Base-by-base conservation (phyloP, 2,888 invertebrate genomes). In the Conistra vaccinii region DNA sequence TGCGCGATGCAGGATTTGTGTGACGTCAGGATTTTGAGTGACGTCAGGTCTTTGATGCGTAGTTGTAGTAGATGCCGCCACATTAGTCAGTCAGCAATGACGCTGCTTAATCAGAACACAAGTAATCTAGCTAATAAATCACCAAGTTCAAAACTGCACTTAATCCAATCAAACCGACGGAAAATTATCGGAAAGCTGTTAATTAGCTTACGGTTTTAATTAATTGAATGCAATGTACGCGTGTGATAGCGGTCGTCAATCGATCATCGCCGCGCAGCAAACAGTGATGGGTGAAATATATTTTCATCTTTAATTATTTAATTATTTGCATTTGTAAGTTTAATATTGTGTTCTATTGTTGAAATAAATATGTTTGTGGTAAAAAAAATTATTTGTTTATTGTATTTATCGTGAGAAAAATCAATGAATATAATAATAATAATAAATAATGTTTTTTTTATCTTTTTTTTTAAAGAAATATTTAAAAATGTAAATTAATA, bases 171-270 rank as follows among this genome's bases (percentile, higher is more conserved):
- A 69, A 57, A 77, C 60, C 29, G 42, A 53, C 7, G 48, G 7
- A 51, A 45, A 70, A 71, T 45, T 60, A 58, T 58, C 32, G 58
- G 20, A 29, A 69, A 51, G 20, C 35, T n/a, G 9, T 55, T 32
- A 42, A 69, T 57, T 53, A 69, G 51, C 39, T 69, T 26, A 69
- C 6, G 57, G 42, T 53, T 72, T 60, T 82, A 77, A 80, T 80
- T 82, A 71, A 82, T 78, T 61, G 58, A 32, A 32, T 10, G 68
- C 20, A 20, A 51, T 57, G 14, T 67, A 29, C 42, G 23, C 12
- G 12, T 20, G n/a, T 32, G 69, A 61, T 66, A 78, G 51, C 26
- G 20, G 10, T 3, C 57, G 62, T 20, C 53, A 72, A 57, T 69
- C 71, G 5, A 39, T 32, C 17, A 61, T 26, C 14, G 51, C 5